Evolutionary conservation across 1,140 invertebrate genomes (phyloP).

Genomic region (Augochlora pura): DNA sequence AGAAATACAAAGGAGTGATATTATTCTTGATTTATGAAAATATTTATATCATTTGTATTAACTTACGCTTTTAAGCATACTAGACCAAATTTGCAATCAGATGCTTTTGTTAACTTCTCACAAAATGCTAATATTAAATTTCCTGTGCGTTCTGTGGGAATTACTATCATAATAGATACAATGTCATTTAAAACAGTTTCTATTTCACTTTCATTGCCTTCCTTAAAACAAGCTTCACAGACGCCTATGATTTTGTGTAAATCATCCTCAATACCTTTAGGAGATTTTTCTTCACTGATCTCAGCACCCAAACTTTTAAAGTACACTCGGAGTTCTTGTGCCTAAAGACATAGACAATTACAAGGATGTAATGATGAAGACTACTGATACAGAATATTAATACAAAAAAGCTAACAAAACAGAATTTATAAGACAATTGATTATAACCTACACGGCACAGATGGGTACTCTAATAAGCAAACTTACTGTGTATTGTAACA

Average conservation of each 20-base stretch:
- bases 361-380: neutral
- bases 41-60: slow-evolving; percentile 4
- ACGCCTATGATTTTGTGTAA: slow-evolving; percentile 96
- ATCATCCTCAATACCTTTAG: slow-evolving; percentile 95
- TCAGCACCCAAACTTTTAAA: slow-evolving; percentile 95
- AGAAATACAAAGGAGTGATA: no score
- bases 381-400: neutral
- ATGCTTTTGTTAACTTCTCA: slow-evolving; percentile 95
- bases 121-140: slow-evolving; percentile 95
- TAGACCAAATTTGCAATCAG: slow-evolving; percentile 89
- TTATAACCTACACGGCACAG: slow-evolving; percentile 16
- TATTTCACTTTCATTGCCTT: slow-evolving; percentile 89
- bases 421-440: neutral
- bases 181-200: slow-evolving; percentile 93
- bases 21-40: slow-evolving; percentile 3
- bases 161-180: slow-evolving; percentile 95
- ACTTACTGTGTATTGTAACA: neutral
- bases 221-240: slow-evolving; percentile 95
- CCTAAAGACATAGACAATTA: slow-evolving; percentile 81
- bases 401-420: slow-evolving; percentile 10
- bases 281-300: slow-evolving; percentile 93
- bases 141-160: slow-evolving; percentile 92
- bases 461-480: neutral
- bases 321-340: slow-evolving; percentile 92
- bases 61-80: slow-evolving; percentile 93